phyloP scores from a whole-genome alignment of 2,113 vertebrate genomes.

The Otis tarda region DNA sequence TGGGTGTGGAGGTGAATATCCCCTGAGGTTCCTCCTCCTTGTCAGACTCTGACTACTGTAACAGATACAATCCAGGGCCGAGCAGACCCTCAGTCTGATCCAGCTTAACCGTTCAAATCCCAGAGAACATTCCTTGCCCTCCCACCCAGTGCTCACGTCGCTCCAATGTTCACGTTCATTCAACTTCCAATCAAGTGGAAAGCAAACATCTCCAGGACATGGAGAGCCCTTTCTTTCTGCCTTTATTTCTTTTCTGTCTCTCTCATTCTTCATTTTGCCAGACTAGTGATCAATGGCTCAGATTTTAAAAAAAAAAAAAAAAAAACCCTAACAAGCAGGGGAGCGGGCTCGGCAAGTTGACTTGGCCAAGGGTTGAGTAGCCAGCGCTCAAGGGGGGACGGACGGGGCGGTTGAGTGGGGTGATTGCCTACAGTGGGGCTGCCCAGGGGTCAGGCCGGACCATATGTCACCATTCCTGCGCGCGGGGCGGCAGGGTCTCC shows the following conservation, averaged over 20 bases:
- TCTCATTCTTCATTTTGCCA: neutral
- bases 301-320: neutral
- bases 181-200: slow-evolving; percentile 27
- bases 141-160: accelerated
- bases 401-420: slow-evolving; percentile 58
- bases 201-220: slow-evolving; percentile 38
- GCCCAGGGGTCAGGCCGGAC: slow-evolving; percentile 81
- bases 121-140: accelerated
- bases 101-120: neutral
- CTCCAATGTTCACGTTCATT: neutral
- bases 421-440: slow-evolving; percentile 76
- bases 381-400: slow-evolving; percentile 73
- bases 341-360: neutral
- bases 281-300: neutral
- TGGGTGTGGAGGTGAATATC: too few relatives aligned
- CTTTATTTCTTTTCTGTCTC: neutral
- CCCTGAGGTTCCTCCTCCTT: neutral
- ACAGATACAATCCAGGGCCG: accelerated
- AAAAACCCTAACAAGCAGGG: neutral
- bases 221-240: slow-evolving; percentile 26
- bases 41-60: accelerated
- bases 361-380: slow-evolving; percentile 7
- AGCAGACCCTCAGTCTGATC: neutral
- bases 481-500: slow-evolving; percentile 82
- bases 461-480: slow-evolving; percentile 92